Evolutionary conservation across 2,113 vertebrate genomes (phyloP), one percentile per base, ranked within the genome.

Genomic region (Siniperca chuatsi): DNA sequence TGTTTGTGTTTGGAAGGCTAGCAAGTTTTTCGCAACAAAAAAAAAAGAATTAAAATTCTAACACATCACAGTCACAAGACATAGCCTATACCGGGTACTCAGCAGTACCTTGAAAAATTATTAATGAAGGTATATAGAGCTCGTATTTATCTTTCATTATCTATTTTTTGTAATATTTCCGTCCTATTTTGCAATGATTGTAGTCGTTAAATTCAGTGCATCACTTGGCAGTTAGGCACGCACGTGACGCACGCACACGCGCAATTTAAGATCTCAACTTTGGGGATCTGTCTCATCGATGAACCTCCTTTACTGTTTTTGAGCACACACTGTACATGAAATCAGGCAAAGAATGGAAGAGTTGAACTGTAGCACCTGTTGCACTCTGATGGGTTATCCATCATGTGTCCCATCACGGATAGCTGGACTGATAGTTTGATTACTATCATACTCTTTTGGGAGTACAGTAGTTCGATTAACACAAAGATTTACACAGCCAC

Each of bases 361-460:
- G 33, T 50, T 23, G 25, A 25, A 25, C 62, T 64, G 13, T 1
- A 42, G 20, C 81, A 85, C 89, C 70, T 91, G 87, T 89, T 88
- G 85, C 50, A 23, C 67, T 44, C 11, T 60, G 21, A 8, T 21
- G 29, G 11, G 6, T 9, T 10, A 15, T 8, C 15, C 52, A 25
- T 23, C 21, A 29, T 55, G 5, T 29, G 29, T 58, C 21, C 6
- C 18, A 21, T 40, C 25, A 37, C 52, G 10, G 37, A 58, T 12
- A 44, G 8, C 52, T 37, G 40, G 46, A 35, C 29, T 21, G 71
- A n/a, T 13, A 20, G 8, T 46, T 40, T 60, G 54, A 10, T 42
- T 8, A 2, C 15, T 11, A 1, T 12, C 54, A 20, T 18, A 54
- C 10, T 12, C 58, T 37, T 64, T 64, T 23, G 11, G 54, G 20